Evolutionary conservation across 2,113 vertebrate species (phyloP), one percentile per base, ranked within the genome.

Genomic region (Pteronura brasiliensis): DNA sequence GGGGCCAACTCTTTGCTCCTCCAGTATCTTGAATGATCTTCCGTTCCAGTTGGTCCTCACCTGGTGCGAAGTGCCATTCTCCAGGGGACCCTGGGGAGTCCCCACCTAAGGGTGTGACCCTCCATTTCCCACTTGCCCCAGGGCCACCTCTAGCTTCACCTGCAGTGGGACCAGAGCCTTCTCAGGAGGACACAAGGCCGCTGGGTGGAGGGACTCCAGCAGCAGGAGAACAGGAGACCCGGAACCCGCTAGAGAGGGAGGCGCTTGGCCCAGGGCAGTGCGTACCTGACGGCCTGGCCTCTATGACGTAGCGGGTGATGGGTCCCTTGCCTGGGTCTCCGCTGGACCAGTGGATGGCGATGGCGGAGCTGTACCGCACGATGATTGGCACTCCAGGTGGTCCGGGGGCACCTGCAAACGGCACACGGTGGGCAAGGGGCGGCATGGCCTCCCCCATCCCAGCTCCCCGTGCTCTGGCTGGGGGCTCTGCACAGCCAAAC

Each of bases 301-400:
- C 99, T 0, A 99, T 99, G 96, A 99, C 99, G 0, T 99, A 99
- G 98, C 99, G 99, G 18, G 99, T 99, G 99, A 99, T 99, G 42
- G 99, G 99, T 0, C 99, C 99, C 12, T 99, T 99, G 63, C 99
- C 99, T 0, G 99, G 99, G 96, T 99, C 99, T 34, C 99, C 99
- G 0, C 99, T 99, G 10, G 99, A 99, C 99, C 99, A 99, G 98
- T 99, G 99, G 98, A 99, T 99, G 91, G 99, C 99, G 95, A 99
- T 99, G 65, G 99, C 99, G 0, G 99, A 99, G 97, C 99, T 99
- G 0, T 99, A 99, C 83, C 99, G 99, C 42, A 99, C 99, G 88
- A 99, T 99, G 97, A 99, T 99, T 12, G 99, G 99, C 25, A 99
- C 99, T 0, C 99, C 99, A 0, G 99, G 99, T 0, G 99, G 99